Percentiles rank a stretch among this genome's conserved stretches.
Evolutionary conservation across 2,888 invertebrate genomes (phyloP).

Genomic region (Caenorhabditis sp.): DNA sequence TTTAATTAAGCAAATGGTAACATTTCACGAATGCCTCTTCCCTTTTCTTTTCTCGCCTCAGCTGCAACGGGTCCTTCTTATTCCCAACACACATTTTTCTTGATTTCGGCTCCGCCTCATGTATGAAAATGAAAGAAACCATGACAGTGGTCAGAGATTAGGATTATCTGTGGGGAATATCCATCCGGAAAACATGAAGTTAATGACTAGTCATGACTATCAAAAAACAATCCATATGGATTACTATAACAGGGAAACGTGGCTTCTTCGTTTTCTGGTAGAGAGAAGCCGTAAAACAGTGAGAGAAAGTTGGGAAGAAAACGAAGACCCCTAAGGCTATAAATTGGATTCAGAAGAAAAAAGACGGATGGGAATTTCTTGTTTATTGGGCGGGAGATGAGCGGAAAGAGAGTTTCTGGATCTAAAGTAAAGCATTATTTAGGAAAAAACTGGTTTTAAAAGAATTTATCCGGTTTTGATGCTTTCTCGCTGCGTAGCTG

Average conservation of each 20-base stretch:
- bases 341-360: slow-evolving; percentile 54
- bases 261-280: slow-evolving; percentile 1
- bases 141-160: slow-evolving; percentile 14
- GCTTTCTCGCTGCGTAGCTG: too few relatives aligned
- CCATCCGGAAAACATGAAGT: slow-evolving; percentile 3
- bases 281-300: not conserved
- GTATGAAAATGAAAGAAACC: not conserved
- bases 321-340: slow-evolving; percentile 33
- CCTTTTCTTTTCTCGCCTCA: slow-evolving; percentile 6
- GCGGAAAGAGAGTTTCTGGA: not conserved
- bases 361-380: slow-evolving; percentile 39
- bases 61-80: not conserved
- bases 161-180: slow-evolving; percentile 7
- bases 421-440: too few relatives aligned
- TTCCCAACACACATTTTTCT: not conserved
- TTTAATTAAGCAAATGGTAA: slow-evolving; percentile 62
- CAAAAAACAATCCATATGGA: not conserved
- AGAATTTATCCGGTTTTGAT: too few relatives aligned
- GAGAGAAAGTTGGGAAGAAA: not conserved
- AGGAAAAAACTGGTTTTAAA: too few relatives aligned
- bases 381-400: slow-evolving; percentile 11
- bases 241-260: not conserved
- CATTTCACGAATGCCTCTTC: slow-evolving; percentile 40
- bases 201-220: slow-evolving; percentile 6
- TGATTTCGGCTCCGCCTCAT: not conserved